Base-by-base conservation (phyloP, 2,113 vertebrate genomes). In the Sinocyclocheilus maitianheensis region DNA sequence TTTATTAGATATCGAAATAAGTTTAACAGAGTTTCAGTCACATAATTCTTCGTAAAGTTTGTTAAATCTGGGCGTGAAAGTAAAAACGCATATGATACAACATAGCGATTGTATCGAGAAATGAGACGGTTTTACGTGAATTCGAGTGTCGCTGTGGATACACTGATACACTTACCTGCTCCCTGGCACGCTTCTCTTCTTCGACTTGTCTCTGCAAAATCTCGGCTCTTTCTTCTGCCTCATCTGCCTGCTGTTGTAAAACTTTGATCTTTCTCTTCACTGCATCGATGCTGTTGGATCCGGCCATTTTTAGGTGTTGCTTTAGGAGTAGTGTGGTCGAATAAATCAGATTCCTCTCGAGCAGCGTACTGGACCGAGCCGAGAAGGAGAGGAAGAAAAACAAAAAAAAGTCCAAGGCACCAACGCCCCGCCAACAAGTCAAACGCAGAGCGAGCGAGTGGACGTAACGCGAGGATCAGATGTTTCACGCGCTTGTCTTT, bases 241-340 rank as follows among this genome's bases (percentile, higher is more conserved):
- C 96, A 69, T 97, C 96, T 12, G 96, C 96, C 89, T 97, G 96
- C 85, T 97, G 95, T 92, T 97, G 96, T 91, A 97, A 91, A 90
- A 96, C 96, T 92, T 96, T 96, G 74, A 97, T 97, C 92, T 96
- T 97, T 87, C 96, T 94, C 92, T 96, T 97, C 81, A 97, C 96
- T 83, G 96, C 96, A 91, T 97, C 96, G 90, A 97, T 95, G 16
- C 95, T 96, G 88, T 94, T 96, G 16, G 90, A 79, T 84, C 92
- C 92, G 79, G 96, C 94, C 96, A 96, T 96, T 82, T 83, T 89
- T 22, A 20, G 26, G 77, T 40, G 30, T 16, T 67, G 18, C 13
- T 76, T 24, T 53, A 63, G 30, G 30, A 79, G 77, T 87, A 90
- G 74, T 90, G 85, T 84, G 84, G 48, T 69, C 16, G 58, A 69